Conservation (phyloP, 2,113 vertebrate species). For the Peucedramus taeniatus region DNA sequence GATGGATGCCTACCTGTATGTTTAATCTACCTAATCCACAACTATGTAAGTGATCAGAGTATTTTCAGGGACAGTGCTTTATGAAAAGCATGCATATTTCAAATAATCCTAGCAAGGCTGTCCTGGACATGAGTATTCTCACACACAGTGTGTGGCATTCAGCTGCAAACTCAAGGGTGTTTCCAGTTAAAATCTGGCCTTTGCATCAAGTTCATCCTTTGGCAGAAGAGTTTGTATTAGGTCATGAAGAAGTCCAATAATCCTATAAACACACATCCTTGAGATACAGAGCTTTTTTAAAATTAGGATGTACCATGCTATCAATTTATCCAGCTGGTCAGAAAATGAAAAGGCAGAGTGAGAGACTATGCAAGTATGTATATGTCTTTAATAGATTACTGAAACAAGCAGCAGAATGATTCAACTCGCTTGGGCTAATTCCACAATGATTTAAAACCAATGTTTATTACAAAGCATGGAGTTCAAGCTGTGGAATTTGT, state of each 20-base stretch:
- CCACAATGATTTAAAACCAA: neutral
- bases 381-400: neutral
- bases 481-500: slow-evolving; percentile 19
- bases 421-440: neutral
- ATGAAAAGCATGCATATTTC: slow-evolving; percentile 36
- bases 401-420: neutral
- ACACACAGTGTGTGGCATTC: slow-evolving; percentile 8
- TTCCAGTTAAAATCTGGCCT: slow-evolving; percentile 52
- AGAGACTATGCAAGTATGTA: neutral
- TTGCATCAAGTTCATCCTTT: slow-evolving; percentile 16
- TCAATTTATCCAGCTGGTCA: slow-evolving; percentile 32
- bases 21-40: neutral
- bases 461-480: slow-evolving; percentile 1
- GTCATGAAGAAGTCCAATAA: slow-evolving; percentile 16
- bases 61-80: slow-evolving; percentile 57
- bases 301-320: neutral
- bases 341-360: neutral
- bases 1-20: neutral
- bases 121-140: slow-evolving; percentile 12
- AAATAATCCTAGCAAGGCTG: slow-evolving; percentile 9
- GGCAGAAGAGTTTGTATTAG: slow-evolving; percentile 27
- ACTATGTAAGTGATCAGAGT: neutral
- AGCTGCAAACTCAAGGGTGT: neutral
- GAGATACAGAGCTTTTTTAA: slow-evolving; percentile 5
- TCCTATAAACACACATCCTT: slow-evolving; percentile 5